Evolutionary conservation across 2,113 vertebrate genomes (phyloP), one percentile per base, ranked within the genome.

Genomic region (Alexandromys fortis): DNA sequence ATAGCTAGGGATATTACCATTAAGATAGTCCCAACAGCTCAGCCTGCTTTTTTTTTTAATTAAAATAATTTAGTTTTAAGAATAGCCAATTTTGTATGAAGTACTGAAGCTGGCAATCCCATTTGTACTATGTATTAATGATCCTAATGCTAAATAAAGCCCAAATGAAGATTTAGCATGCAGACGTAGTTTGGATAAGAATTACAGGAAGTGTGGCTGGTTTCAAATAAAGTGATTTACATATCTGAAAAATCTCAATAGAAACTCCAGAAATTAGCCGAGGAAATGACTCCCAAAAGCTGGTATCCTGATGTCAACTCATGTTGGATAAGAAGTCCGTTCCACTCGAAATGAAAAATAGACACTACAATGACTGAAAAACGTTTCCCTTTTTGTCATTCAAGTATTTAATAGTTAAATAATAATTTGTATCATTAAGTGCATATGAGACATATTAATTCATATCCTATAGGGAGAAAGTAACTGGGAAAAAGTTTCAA

Each of bases 241-340:
- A 70, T 79, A 92, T 28, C 42, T 85, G 49, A 45, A 87, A 75
- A 70, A 33, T 81, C 47, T 61, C 11, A 83, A 55, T n/a, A 42
- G 5, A 38, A n/a, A 38, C 19, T 72, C 26, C 86, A 7, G 58
- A 76, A 11, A 85, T 55, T 92, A 90, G 85, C 35, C 86, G 77
- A 97, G 94, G 47, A 89, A 90, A 81, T 90, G 78, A 70, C 89
- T 92, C 17, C n/a, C 38, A 91, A 61, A 91, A 92, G 1, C 21
- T 89, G 58, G 83, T 68, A 81, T 91, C 5, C 21, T 90, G 30
- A 75, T 73, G 30, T 91, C 13, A 92, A 86, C 83, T n/a, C 24
- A 63, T 81, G 2, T 88, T 63, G 17, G 72, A 86, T 52, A 92
- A 49, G 22, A 73, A 38, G 4, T 19, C 55, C 47, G 9, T 68